phyloP scores from a whole-genome alignment of 2,888 invertebrate species.

The Caenorhabditis doughertyi region DNA sequence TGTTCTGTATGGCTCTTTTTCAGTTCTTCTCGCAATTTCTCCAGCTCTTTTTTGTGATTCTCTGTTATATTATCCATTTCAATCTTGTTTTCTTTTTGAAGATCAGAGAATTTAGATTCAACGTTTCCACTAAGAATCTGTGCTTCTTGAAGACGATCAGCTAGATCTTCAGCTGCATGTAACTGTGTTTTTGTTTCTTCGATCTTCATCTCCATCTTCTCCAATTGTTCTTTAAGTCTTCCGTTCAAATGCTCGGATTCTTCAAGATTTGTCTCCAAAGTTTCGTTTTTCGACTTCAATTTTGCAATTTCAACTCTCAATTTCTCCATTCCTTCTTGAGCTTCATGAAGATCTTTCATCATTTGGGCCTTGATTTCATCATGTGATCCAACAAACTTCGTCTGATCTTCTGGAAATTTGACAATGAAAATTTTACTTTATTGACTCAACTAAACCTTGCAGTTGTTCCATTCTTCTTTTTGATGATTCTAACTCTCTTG shows the following conservation, averaged over 20 bases:
- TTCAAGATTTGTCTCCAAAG: slow-evolving; percentile 26
- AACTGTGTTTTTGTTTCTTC: slow-evolving; percentile 34
- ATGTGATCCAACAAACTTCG: slow-evolving; percentile 58
- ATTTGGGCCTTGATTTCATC: slow-evolving; percentile 58
- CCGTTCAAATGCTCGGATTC: slow-evolving; percentile 11
- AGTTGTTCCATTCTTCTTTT: slow-evolving; percentile 62
- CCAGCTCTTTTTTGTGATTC: slow-evolving; percentile 38
- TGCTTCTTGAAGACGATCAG: slow-evolving; percentile 45
- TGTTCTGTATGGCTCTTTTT: slow-evolving; percentile 60
- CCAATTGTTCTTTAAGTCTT: slow-evolving; percentile 31
- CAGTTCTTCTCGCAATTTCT: slow-evolving; percentile 47
- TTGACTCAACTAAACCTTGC: slow-evolving; percentile 49
- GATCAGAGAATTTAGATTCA: slow-evolving; percentile 34
- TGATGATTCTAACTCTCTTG: slow-evolving; percentile 61
- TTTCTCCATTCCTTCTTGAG: slow-evolving; percentile 50
- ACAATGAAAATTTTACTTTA: background rate
- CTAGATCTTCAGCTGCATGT: slow-evolving; percentile 39
- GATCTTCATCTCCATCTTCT: slow-evolving; percentile 42
- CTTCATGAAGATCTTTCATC: slow-evolving; percentile 56
- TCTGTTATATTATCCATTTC: slow-evolving; percentile 34
- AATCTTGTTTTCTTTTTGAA: slow-evolving; percentile 43
- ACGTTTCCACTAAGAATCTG: slow-evolving; percentile 51
- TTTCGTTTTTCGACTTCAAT: slow-evolving; percentile 46
- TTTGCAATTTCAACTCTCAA: slow-evolving; percentile 12
- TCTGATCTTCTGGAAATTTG: slow-evolving; percentile 59